These are phyloP conservation scores for Diadromus collaris DNA, from an alignment of 2,888 invertebrate species.

Conservation along the genomic window DNA sequence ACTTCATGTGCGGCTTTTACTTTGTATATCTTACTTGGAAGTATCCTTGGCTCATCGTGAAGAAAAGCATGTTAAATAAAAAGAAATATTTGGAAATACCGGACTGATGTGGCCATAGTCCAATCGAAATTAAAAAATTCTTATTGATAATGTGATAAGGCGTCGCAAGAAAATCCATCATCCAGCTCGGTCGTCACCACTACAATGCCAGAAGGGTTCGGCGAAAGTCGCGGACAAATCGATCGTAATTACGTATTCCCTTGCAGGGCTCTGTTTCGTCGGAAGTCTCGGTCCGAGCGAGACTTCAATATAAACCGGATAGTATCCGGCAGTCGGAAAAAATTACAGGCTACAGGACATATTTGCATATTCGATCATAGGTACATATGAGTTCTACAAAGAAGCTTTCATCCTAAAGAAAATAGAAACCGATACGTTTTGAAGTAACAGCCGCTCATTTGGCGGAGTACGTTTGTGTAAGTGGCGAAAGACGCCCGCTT, in stretches of 20 bases:
- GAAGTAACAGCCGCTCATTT: not conserved
- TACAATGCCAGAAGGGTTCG: conserved; percentile 26
- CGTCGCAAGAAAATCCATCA: conserved; percentile 57
- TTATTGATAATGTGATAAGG: conserved; percentile 59
- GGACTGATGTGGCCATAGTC: conserved; percentile 70
- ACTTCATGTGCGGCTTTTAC: no score
- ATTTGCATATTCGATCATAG: conserved; percentile 57
- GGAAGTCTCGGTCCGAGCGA: not conserved
- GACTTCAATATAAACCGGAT: not conserved
- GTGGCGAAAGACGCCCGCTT: not conserved
- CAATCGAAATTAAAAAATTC: conserved; percentile 60
- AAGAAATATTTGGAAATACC: conserved; percentile 57
- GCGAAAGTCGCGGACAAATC: conserved; percentile 36
- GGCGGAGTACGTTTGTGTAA: not conserved
- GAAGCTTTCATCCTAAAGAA: not conserved
- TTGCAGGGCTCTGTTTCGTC: conserved; percentile 28
- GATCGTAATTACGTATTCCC: conserved; percentile 60
- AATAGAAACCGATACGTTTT: not conserved
- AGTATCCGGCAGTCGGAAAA: conserved; percentile 6
- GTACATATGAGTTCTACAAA: not conserved
- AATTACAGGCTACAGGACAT: conserved; percentile 24
- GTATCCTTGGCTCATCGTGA: conserved; percentile 60
- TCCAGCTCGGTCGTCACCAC: conserved; percentile 16
- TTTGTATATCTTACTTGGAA: conserved; percentile 64
- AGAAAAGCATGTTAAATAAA: conserved; percentile 57